Evolutionary conservation across 2,113 vertebrate species (phyloP).

Genomic region (Machaerirhynchus nigripectus): DNA sequence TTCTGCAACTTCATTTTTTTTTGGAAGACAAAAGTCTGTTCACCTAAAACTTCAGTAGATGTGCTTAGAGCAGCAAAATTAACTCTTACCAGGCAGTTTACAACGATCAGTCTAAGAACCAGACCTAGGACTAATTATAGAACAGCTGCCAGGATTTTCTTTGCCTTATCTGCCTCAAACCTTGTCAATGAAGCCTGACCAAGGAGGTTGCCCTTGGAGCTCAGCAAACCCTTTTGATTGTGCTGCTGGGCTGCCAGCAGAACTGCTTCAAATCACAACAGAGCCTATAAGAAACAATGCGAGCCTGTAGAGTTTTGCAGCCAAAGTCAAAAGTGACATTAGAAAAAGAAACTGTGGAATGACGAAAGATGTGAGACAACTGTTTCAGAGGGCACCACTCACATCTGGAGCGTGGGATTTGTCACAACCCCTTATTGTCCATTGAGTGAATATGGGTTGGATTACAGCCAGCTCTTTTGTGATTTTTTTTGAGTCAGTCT

Average conservation of each 20-base stretch:
- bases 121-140: background rate
- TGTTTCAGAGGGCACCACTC: background rate
- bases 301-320: background rate
- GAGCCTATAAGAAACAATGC: background rate
- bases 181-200: background rate
- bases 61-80: background rate
- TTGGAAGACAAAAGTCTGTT: background rate
- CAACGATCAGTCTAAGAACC: background rate
- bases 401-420: background rate
- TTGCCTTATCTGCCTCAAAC: background rate
- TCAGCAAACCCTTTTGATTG: background rate
- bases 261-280: background rate
- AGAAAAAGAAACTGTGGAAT: background rate
- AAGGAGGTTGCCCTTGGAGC: background rate
- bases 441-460: background rate
- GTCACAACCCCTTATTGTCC: background rate
- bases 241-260: background rate
- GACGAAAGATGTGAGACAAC: background rate
- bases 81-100: background rate
- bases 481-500: background rate
- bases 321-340: background rate
- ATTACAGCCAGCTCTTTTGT: background rate
- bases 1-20: background rate
- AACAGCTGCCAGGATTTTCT: background rate
- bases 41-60: background rate